phyloP scores from a whole-genome alignment of 2,797 vertebrate species.

The Cygnus olor region DNA sequence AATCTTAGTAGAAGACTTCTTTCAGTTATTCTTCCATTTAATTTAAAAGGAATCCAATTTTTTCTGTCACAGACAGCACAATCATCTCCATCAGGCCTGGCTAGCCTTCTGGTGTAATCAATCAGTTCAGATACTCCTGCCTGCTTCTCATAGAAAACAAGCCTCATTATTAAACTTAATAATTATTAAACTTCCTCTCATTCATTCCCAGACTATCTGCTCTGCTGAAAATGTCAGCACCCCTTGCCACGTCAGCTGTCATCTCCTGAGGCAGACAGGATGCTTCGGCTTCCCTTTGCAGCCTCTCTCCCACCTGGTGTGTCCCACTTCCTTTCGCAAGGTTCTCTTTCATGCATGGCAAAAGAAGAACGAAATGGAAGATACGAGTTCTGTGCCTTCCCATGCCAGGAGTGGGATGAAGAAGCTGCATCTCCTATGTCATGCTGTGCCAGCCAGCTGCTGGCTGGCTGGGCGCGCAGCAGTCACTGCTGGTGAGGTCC shows the following conservation, averaged over 20 bases:
- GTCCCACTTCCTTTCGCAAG: not conserved
- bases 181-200: fast-evolving
- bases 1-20: not conserved
- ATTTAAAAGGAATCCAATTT: not conserved
- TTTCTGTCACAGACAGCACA: not conserved
- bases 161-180: not conserved
- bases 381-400: fast-evolving
- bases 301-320: fast-evolving
- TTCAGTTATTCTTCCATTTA: not conserved
- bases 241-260: fast-evolving
- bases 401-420: fast-evolving
- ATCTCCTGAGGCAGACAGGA: too few species aligned
- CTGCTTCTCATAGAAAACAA: fast-evolving
- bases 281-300: fast-evolving
- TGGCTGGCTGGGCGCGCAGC: fast-evolving
- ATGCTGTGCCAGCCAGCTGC: not conserved
- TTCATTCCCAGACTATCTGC: not conserved
- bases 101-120: fast-evolving
- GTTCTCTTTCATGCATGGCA: not conserved
- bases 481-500: not conserved
- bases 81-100: fast-evolving
- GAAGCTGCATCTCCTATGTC: not conserved
- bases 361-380: not conserved
- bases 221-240: not conserved
- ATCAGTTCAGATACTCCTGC: not conserved